These are phyloP conservation scores for Dermolepida albohirtum DNA, from an alignment of 2,888 invertebrate species.

Conservation along the genomic window DNA sequence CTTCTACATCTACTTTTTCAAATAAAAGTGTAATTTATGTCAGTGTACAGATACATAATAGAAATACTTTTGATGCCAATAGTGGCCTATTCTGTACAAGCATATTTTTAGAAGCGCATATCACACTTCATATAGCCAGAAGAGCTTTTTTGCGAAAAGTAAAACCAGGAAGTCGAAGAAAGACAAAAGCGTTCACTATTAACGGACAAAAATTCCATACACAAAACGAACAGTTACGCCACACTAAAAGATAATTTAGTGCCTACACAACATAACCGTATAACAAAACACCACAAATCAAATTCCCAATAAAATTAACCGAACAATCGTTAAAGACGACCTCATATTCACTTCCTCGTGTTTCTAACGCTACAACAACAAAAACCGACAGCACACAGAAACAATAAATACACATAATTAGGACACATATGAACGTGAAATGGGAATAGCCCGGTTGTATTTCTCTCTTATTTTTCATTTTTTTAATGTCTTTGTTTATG, in stretches of 20 bases:
- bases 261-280: conserved; percentile 18
- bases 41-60: too few relatives aligned
- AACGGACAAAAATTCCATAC: conserved; percentile 19
- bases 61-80: too few relatives aligned
- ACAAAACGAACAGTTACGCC: conserved; percentile 27
- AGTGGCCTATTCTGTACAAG: too few relatives aligned
- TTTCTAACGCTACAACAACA: conserved; percentile 5
- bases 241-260: conserved; percentile 36
- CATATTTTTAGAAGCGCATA: too few relatives aligned
- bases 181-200: too few relatives aligned
- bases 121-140: too few relatives aligned
- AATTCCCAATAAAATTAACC: conserved; percentile 35
- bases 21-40: too few relatives aligned
- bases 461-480: conserved; percentile 5
- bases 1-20: too few relatives aligned
- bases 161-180: too few relatives aligned
- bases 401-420: conserved; percentile 36
- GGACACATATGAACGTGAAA: conserved; percentile 16
- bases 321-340: conserved; percentile 25
- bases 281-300: conserved; percentile 37
- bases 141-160: too few relatives aligned
- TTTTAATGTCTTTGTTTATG: neutral
- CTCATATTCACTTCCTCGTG: conserved; percentile 28
- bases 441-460: neutral
- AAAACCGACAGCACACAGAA: conserved; percentile 19